Conservation (phyloP, 1,140 invertebrate genomes). For the Atta cephalotes region DNA sequence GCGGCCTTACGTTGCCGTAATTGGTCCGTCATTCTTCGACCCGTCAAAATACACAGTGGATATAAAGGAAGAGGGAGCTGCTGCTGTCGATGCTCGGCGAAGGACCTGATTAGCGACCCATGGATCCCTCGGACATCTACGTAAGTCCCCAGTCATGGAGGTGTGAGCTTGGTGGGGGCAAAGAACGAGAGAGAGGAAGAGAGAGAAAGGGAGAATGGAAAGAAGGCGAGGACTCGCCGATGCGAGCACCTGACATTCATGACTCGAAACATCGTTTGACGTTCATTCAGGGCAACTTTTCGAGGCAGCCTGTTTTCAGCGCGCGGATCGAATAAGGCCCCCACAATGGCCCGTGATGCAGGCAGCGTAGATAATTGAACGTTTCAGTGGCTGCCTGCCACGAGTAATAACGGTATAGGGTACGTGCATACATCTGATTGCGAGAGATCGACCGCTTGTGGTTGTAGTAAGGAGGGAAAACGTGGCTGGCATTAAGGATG, state of each 20-base stretch:
- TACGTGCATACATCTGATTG: conserved; percentile 68
- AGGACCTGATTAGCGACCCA: conserved; percentile 72
- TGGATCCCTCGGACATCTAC: conserved; percentile 60
- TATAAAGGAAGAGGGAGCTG: conserved; percentile 52
- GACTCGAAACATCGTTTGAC: conserved; percentile 77
- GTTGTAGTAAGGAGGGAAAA: conserved; percentile 6
- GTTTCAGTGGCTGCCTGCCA: conserved; percentile 81
- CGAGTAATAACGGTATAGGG: conserved; percentile 75
- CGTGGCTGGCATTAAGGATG: conserved; percentile 55
- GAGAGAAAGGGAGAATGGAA: conserved; percentile 3
- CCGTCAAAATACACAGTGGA: conserved; percentile 74
- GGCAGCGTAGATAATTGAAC: conserved; percentile 82
- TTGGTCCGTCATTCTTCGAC: conserved; percentile 75
- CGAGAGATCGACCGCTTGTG: conserved; percentile 56
- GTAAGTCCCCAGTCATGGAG: conserved; percentile 56
- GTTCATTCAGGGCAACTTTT: conserved; percentile 80
- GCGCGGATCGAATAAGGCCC: conserved; percentile 66
- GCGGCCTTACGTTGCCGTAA: conserved; percentile 70
- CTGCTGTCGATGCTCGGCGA: conserved; percentile 55
- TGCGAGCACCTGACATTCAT: conserved; percentile 55
- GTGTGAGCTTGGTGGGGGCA: background rate
- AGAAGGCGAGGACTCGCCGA: conserved; percentile 37
- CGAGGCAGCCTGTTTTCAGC: conserved; percentile 80
- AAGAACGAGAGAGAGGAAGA: background rate
- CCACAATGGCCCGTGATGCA: conserved; percentile 79